Conservation (phyloP, 2,113 vertebrate species). For the Microtus richardsoni region DNA sequence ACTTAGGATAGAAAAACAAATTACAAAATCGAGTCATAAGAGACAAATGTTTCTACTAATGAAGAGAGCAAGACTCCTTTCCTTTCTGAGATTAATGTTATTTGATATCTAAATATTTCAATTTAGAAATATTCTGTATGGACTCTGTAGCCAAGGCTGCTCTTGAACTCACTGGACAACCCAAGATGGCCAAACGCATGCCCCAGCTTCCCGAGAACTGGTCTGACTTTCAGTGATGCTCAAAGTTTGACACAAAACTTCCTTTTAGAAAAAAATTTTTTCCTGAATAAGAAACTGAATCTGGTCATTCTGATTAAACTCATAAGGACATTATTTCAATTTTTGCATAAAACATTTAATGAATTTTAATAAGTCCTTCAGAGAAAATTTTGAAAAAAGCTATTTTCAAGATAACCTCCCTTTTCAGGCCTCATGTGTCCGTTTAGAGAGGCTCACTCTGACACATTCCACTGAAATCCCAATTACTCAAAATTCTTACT, state of each 20-base stretch:
- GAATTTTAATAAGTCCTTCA: slow-evolving; percentile 35
- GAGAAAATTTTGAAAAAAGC: slow-evolving; percentile 33
- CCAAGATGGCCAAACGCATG: neutral
- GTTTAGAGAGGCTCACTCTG: slow-evolving; percentile 27
- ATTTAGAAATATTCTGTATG: neutral
- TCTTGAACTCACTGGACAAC: neutral
- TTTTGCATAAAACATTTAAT: slow-evolving; percentile 59
- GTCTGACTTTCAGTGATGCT: neutral
- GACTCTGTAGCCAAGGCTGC: neutral
- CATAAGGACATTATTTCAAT: slow-evolving; percentile 42
- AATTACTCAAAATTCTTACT: slow-evolving; percentile 52
- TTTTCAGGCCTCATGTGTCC: slow-evolving; percentile 27
- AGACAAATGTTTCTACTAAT: slow-evolving; percentile 33
- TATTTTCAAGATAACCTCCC: slow-evolving; percentile 42
- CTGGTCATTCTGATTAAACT: slow-evolving; percentile 48
- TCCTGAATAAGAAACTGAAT: slow-evolving; percentile 52
- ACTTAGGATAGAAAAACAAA: slow-evolving; percentile 43
- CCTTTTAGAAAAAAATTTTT: slow-evolving; percentile 22
- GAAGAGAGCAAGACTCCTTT: slow-evolving; percentile 35
- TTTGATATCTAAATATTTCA: neutral
- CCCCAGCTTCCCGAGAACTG: neutral
- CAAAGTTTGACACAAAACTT: slow-evolving; percentile 29
- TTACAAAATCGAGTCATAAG: neutral
- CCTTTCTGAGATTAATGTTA: neutral
- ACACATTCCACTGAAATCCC: slow-evolving; percentile 5